Base-by-base conservation (phyloP, 2,888 invertebrate species). In the Calameuta filiformis region DNA sequence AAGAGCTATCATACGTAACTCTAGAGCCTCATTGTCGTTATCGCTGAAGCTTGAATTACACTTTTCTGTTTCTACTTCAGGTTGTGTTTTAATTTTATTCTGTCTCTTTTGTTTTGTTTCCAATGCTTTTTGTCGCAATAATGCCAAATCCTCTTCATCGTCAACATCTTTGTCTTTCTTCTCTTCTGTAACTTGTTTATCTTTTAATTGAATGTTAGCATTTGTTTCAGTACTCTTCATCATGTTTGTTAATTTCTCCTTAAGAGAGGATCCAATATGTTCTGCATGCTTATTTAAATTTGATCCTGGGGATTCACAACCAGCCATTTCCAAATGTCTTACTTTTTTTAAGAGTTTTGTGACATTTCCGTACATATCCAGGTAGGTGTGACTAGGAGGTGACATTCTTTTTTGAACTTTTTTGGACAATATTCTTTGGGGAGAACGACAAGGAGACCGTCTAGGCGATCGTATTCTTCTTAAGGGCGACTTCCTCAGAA, bases 1-100 rank as follows among this genome's bases (percentile, higher is more conserved):
- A n/a, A 95, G 90, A 77, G 95, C 95, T 82, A 94, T 95, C 83
- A 94, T 90, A 83, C 95, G 92, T 75, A 95, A 90, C 83, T 95
- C 93, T 76, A 93, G 91, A 80, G 94, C 94, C 85, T 95, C 95
- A 87, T 93, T 93, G 82, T 94, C 94, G 85, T 93, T 93, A 80
- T 93, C 93, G 12, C 71, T 71, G 9, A 33, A 33, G 34, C 12
- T 12, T 33, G 71, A 71, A 71, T 71, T 71, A 69, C 56, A 23
- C 35, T 84, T 78, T 12, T 79, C 79, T 30, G 35, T 76, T 56
- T 79, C 85, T 15, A 75, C 77, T 12, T 76, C 68, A 15, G 78
- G 79, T 2, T 73, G 15, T n/a, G 31, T 69, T 40, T 76, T 73
- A 4, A 23, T 37, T 30, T 79, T 77, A 15, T n/a, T 75, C 2